These are phyloP conservation scores for Coregonus suidteri DNA, from an alignment of 2,797 vertebrate genomes.

Conservation along the genomic window DNA sequence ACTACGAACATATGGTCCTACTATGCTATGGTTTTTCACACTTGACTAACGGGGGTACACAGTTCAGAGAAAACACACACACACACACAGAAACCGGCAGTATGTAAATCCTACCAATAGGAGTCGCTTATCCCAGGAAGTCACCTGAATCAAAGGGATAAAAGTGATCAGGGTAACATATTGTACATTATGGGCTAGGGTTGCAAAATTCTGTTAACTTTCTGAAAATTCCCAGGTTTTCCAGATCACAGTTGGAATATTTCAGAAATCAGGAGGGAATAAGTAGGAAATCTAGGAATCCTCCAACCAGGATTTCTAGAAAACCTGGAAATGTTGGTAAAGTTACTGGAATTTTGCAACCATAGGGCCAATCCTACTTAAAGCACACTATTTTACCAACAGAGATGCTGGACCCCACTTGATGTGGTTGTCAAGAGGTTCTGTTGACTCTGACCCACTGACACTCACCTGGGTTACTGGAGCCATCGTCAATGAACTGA, in stretches of 20 bases:
- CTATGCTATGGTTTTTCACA: conserved; percentile 4
- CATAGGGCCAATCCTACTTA: background rate
- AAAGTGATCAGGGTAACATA: conserved; percentile 42
- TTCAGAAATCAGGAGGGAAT: background rate
- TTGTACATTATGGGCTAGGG: background rate
- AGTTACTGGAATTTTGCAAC: background rate
- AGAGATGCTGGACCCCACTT: background rate
- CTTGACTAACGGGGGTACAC: conserved; percentile 14
- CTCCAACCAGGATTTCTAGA: background rate
- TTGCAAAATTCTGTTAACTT: background rate
- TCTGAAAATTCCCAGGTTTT: background rate
- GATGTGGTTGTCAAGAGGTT: background rate
- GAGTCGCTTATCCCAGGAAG: conserved; percentile 76
- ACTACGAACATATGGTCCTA: background rate
- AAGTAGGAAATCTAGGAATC: background rate
- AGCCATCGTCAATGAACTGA: conserved; percentile 76
- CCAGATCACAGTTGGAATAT: background rate
- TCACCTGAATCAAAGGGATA: conserved; percentile 79
- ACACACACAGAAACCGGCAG: conserved; percentile 52
- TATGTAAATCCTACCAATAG: conserved; percentile 80
- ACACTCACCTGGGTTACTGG: conserved; percentile 80
- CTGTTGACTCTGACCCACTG: background rate
- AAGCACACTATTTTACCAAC: background rate
- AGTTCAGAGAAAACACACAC: conserved; percentile 21
- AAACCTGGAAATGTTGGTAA: background rate